Percentiles rank a stretch among this genome's conserved stretches.
These are phyloP conservation scores for Syngnathus floridae DNA, from an alignment of 2,113 vertebrate species.

Conservation along the genomic window DNA sequence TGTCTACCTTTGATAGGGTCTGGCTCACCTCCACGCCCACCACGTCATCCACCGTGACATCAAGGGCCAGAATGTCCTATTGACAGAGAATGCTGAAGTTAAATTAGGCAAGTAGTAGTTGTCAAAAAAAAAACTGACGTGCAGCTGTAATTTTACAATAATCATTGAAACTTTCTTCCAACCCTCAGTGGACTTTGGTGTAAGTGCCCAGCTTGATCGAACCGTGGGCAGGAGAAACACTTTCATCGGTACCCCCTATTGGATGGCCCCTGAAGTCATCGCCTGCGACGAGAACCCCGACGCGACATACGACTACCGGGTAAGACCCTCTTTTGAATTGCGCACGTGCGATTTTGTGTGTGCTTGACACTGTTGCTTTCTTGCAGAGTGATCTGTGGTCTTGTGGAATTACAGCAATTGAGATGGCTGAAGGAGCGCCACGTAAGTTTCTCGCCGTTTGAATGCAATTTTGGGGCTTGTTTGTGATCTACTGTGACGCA, in stretches of 20 bases:
- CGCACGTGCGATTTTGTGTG: neutral
- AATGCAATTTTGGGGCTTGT: neutral
- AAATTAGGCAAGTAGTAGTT: constrained; percentile 53
- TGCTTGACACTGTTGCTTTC: constrained; percentile 12
- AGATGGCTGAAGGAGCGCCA: constrained; percentile 98
- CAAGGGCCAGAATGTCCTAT: constrained; percentile 66
- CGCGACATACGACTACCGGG: constrained; percentile 95
- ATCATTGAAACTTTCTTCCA: neutral
- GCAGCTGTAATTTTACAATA: neutral
- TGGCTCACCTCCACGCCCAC: constrained; percentile 66
- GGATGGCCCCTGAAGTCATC: constrained; percentile 99
- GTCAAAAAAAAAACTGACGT: no score
- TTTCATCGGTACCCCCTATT: constrained; percentile 96
- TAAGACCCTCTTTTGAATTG: constrained; percentile 59
- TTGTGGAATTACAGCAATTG: constrained; percentile 94
- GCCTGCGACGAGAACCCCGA: constrained; percentile 99
- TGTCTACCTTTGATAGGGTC: constrained; percentile 69
- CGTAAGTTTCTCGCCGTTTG: constrained; percentile 72
- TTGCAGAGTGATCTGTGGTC: constrained; percentile 96
- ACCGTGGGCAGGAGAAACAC: constrained; percentile 96
- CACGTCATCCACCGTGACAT: constrained; percentile 70
- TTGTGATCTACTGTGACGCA: neutral
- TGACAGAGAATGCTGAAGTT: constrained; percentile 67
- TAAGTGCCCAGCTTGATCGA: constrained; percentile 93
- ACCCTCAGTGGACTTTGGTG: constrained; percentile 89